These are phyloP conservation scores for Muscina levida DNA, from an alignment of 2,888 invertebrate species.

Conservation along the genomic window DNA sequence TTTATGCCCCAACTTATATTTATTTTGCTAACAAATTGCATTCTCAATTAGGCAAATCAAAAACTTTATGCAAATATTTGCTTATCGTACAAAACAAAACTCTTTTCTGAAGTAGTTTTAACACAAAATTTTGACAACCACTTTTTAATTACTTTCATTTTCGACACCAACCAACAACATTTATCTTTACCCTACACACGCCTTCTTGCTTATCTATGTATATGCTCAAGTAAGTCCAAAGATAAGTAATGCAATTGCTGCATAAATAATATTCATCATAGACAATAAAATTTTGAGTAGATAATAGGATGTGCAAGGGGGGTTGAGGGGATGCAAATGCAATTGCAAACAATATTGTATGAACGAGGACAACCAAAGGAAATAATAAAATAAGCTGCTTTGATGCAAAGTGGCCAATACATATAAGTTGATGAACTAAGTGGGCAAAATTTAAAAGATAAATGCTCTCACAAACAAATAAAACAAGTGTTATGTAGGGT, in stretches of 20 bases:
- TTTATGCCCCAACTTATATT: conserved; percentile 39
- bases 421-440: no score
- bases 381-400: no score
- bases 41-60: conserved; percentile 40
- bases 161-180: conserved; percentile 1
- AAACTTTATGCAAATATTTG: conserved; percentile 45
- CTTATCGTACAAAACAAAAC: background rate
- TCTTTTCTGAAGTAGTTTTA: conserved; percentile 21
- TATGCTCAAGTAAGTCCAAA: no score
- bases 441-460: no score
- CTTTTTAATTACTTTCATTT: conserved; percentile 50
- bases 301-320: conserved; percentile 1
- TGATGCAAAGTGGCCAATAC: no score
- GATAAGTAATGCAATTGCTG: background rate
- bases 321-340: background rate
- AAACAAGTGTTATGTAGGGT: no score
- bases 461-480: no score
- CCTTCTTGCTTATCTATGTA: no score
- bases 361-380: no score
- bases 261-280: background rate
- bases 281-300: background rate
- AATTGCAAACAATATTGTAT: no score
- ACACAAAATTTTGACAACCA: conserved; percentile 46
- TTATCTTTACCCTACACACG: background rate
- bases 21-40: conserved; percentile 33